phyloP scores from a whole-genome alignment of 2,797 vertebrate genomes.

The Decapterus maruadsi region DNA sequence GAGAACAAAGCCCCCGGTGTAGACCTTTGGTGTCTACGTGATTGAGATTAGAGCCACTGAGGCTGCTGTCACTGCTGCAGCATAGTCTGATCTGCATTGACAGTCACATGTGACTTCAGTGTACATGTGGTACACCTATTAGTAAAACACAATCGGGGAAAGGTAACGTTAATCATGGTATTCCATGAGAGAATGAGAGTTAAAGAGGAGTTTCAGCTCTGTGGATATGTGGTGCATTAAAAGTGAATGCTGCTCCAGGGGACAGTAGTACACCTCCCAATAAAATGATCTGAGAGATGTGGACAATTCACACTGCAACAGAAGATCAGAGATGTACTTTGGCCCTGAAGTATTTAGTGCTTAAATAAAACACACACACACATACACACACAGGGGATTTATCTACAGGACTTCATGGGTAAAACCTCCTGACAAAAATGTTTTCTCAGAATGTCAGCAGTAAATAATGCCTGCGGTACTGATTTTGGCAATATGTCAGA shows the following conservation, averaged over 20 bases:
- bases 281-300: too few relatives aligned
- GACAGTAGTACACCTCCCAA: too few relatives aligned
- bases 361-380: too few relatives aligned
- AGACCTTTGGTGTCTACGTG: constrained; percentile 45
- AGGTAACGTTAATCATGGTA: background rate
- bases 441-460: background rate
- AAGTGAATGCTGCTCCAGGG: too few relatives aligned
- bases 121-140: background rate
- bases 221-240: too few relatives aligned
- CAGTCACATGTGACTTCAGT: constrained; percentile 31
- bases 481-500: background rate
- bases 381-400: too few relatives aligned
- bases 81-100: constrained; percentile 35
- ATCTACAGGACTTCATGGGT: background rate
- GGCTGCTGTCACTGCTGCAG: constrained; percentile 42
- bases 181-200: background rate
- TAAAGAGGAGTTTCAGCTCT: too few relatives aligned
- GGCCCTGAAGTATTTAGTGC: too few relatives aligned
- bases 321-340: too few relatives aligned
- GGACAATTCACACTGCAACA: too few relatives aligned
- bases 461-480: background rate
- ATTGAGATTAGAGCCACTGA: constrained; percentile 50
- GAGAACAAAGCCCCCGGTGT: constrained; percentile 48
- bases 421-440: background rate
- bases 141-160: background rate